Conservation (phyloP, 2,888 invertebrate genomes). For the Phyto melanocephala region DNA sequence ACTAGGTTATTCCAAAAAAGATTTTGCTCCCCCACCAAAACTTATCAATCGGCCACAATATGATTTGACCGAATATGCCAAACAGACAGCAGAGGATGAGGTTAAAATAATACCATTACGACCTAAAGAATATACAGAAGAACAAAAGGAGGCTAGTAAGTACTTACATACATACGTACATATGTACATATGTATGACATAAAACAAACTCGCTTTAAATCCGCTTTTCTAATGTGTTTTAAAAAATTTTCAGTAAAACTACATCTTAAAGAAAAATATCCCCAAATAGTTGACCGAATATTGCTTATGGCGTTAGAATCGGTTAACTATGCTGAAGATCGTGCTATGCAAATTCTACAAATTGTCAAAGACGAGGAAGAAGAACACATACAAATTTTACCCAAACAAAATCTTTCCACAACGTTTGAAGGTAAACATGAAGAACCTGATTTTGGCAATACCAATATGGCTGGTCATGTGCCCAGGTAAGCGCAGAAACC, state of each 20-base stretch:
- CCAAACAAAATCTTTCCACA: background rate
- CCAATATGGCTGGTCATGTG: background rate
- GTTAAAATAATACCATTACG: constrained; percentile 77
- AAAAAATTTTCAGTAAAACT: constrained; percentile 81
- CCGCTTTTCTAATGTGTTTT: background rate
- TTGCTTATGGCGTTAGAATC: constrained; percentile 92
- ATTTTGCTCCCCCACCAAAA: constrained; percentile 82
- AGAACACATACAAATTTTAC: constrained; percentile 69
- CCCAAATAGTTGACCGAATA: constrained; percentile 88
- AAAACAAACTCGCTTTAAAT: too few relatives aligned
- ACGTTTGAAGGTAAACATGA: constrained; percentile 1
- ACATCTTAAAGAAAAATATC: constrained; percentile 86
- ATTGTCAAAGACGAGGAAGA: constrained; percentile 84
- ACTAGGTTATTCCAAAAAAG: constrained; percentile 91
- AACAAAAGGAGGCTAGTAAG: constrained; percentile 86
- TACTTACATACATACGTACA: background rate
- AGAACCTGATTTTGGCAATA: background rate
- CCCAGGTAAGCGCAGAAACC: constrained; percentile 49
- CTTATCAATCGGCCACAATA: constrained; percentile 79
- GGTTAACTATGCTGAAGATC: constrained; percentile 90
- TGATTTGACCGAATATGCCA: constrained; percentile 66
- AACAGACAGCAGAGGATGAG: constrained; percentile 67
- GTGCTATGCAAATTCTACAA: constrained; percentile 88
- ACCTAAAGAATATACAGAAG: constrained; percentile 83
- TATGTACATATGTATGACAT: too few relatives aligned